phyloP scores from a whole-genome alignment of 2,888 invertebrate genomes.

The Patella caerulea region DNA sequence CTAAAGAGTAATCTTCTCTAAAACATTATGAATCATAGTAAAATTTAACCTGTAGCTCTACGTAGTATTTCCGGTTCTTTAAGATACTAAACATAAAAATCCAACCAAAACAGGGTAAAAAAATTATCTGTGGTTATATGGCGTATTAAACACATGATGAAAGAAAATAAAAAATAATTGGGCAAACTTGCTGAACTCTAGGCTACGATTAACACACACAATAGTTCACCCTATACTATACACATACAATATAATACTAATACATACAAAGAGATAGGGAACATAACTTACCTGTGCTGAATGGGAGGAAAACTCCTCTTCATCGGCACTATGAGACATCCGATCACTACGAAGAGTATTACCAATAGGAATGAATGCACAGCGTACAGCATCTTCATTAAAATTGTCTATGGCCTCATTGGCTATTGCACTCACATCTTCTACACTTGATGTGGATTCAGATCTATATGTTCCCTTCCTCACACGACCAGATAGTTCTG shows the following conservation, averaged over 20 bases:
- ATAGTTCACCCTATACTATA: not conserved
- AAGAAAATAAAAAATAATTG: too few relatives aligned
- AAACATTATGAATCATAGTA: too few relatives aligned
- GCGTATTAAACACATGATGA: too few relatives aligned
- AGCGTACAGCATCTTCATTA: slow-evolving; percentile 41
- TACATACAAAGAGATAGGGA: not conserved
- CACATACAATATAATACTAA: slow-evolving; percentile 7
- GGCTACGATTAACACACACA: too few relatives aligned
- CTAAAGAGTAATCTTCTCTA: too few relatives aligned
- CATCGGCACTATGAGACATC: slow-evolving; percentile 50
- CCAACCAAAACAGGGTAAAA: too few relatives aligned
- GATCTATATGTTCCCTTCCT: slow-evolving; percentile 34
- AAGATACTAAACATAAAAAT: too few relatives aligned
- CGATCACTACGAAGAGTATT: slow-evolving; percentile 36
- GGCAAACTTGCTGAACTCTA: too few relatives aligned
- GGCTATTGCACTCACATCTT: slow-evolving; percentile 48
- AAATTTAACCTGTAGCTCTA: too few relatives aligned
- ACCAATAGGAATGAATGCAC: slow-evolving; percentile 40
- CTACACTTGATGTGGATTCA: slow-evolving; percentile 52
- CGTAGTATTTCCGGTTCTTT: too few relatives aligned
- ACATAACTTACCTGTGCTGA: slow-evolving; percentile 47
- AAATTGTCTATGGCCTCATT: slow-evolving; percentile 47
- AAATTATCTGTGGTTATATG: too few relatives aligned
- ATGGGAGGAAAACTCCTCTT: slow-evolving; percentile 47
- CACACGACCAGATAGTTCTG: slow-evolving; percentile 37